Percentiles rank a stretch among this genome's conserved stretches.
These are phyloP conservation scores for Uromys caudimaculatus DNA, from an alignment of 2,797 vertebrate genomes.

Conservation along the genomic window DNA sequence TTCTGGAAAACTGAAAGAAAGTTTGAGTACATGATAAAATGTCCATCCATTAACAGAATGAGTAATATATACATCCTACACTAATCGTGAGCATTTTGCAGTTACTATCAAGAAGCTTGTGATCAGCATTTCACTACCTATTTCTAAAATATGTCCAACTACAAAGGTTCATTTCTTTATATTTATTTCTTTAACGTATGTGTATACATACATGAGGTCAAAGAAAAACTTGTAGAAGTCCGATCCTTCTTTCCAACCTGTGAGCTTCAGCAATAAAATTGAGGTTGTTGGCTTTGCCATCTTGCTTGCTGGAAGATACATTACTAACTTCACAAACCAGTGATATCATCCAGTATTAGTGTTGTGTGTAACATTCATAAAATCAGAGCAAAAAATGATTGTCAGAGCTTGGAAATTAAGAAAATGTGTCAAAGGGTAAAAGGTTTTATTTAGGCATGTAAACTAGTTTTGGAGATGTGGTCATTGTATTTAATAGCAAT, in stretches of 20 bases:
- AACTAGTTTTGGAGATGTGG: neutral
- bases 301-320: neutral
- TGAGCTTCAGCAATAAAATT: too few relatives aligned
- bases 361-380: neutral
- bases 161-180: neutral
- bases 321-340: neutral
- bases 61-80: neutral
- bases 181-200: neutral
- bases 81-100: neutral
- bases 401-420: fast-evolving
- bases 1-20: neutral
- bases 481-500: neutral
- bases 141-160: neutral
- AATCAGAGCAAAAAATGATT: neutral
- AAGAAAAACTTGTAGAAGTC: neutral
- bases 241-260: too few relatives aligned
- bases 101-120: neutral
- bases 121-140: neutral
- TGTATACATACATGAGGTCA: neutral
- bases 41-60: neutral
- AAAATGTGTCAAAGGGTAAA: neutral
- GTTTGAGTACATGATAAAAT: too few relatives aligned
- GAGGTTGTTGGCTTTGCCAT: too few relatives aligned
- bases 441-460: neutral
- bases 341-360: neutral